Percentiles rank a stretch among this genome's conserved stretches.
Evolutionary conservation across 2,797 vertebrate genomes (phyloP).

Genomic region (Florisuga fusca): DNA sequence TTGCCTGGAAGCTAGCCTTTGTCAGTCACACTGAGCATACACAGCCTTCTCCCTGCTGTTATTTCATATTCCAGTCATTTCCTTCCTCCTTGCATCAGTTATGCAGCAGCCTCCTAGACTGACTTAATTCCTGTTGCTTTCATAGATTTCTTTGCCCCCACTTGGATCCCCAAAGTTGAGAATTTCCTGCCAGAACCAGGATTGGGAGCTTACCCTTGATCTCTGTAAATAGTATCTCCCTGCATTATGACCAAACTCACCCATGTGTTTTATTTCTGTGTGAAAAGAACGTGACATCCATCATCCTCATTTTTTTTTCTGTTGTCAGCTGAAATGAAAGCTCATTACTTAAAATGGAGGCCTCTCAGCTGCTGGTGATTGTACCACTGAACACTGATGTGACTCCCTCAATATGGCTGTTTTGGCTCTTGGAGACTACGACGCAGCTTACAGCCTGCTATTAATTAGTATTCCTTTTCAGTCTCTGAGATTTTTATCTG

Average conservation of each 20-base stretch:
- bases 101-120: conserved; percentile 16
- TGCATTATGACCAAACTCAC: conserved; percentile 24
- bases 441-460: conserved; percentile 33
- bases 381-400: conserved; percentile 23
- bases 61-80: conserved; percentile 69
- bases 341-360: conserved; percentile 68
- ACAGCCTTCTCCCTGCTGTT: conserved; percentile 49
- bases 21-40: neutral
- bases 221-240: conserved; percentile 26
- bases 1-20: conserved; percentile 25
- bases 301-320: conserved; percentile 44
- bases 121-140: conserved; percentile 39
- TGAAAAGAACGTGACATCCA: conserved; percentile 32
- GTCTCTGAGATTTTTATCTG: conserved; percentile 62
- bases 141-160: conserved; percentile 2
- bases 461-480: conserved; percentile 68
- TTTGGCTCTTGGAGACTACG: conserved; percentile 32
- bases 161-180: conserved; percentile 17
- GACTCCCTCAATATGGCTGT: conserved; percentile 44
- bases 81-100: conserved; percentile 60
- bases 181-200: conserved; percentile 31
- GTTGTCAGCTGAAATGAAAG: conserved; percentile 66
- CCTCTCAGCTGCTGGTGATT: conserved; percentile 57
- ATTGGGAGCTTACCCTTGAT: conserved; percentile 3
- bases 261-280: conserved; percentile 41